Evolutionary conservation across 2,113 vertebrate genomes (phyloP).

Genomic region (Bos indicus): DNA sequence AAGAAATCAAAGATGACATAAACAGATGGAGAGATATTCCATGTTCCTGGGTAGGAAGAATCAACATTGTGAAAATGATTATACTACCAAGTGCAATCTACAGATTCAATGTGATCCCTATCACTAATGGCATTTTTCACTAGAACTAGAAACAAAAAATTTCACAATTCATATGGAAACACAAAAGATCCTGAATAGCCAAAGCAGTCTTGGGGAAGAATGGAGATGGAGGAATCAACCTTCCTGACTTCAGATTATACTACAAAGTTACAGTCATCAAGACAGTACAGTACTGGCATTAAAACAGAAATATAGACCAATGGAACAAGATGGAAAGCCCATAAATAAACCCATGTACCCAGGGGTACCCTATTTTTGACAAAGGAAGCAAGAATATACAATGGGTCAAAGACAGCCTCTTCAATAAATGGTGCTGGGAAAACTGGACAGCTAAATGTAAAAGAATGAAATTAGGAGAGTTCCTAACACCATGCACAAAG

Average conservation of each 20-base stretch:
- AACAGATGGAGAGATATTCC: not conserved
- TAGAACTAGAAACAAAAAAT: not conserved
- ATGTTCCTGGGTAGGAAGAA: not conserved
- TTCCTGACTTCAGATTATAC: not conserved
- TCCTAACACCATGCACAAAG: not conserved
- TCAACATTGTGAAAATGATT: not conserved
- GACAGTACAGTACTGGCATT: not conserved
- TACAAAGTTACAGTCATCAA: not conserved
- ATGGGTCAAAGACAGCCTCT: not conserved
- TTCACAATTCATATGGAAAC: not conserved
- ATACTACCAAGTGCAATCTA: not conserved
- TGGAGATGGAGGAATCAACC: not conserved
- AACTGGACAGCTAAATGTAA: not conserved
- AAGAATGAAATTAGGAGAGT: not conserved
- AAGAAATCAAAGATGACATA: not conserved
- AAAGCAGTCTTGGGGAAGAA: not conserved
- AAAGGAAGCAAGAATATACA: not conserved
- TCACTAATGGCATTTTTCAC: not conserved
- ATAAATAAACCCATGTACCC: not conserved
- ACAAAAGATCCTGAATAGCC: not conserved
- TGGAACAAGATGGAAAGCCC: not conserved
- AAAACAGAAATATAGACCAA: not conserved
- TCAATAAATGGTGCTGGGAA: not conserved
- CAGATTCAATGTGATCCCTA: not conserved
- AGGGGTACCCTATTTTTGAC: not conserved